phyloP scores from a whole-genome alignment of 2,888 invertebrate species.

The Caenorhabditis becei region DNA sequence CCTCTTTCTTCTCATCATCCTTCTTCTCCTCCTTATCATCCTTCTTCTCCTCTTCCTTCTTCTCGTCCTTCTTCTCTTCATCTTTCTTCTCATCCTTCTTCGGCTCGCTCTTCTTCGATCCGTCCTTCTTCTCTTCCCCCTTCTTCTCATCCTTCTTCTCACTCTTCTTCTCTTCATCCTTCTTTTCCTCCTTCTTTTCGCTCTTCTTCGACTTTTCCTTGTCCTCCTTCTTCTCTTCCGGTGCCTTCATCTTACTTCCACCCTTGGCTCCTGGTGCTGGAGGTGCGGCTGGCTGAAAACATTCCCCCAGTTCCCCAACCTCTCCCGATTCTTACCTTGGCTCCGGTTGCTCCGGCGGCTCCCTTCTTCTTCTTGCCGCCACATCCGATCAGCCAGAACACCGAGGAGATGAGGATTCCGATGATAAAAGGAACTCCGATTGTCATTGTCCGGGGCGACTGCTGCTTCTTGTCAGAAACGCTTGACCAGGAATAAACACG shows the following conservation, averaged over 20 bases:
- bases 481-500: background rate
- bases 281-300: conserved; percentile 15
- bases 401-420: conserved; percentile 29
- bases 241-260: conserved; percentile 28
- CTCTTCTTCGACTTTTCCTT: conserved; percentile 14
- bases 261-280: conserved; percentile 7
- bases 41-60: conserved; percentile 8
- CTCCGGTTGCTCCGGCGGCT: background rate
- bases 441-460: conserved; percentile 25
- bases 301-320: too few relatives aligned
- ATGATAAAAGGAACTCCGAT: conserved; percentile 39
- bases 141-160: conserved; percentile 29
- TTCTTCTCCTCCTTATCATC: background rate
- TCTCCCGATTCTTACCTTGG: background rate
- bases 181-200: conserved; percentile 4
- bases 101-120: too few relatives aligned
- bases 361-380: conserved; percentile 46
- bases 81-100: conserved; percentile 12
- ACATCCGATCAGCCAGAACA: conserved; percentile 35
- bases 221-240: conserved; percentile 27
- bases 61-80: conserved; percentile 1
- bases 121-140: background rate
- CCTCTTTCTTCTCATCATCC: conserved; percentile 12
- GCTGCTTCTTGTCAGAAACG: background rate
- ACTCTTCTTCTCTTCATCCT: conserved; percentile 8